Percentiles rank a stretch among this genome's conserved stretches.
These are phyloP conservation scores for Forbesichthys agassizii DNA, from an alignment of 2,113 vertebrate species.

Conservation along the genomic window DNA sequence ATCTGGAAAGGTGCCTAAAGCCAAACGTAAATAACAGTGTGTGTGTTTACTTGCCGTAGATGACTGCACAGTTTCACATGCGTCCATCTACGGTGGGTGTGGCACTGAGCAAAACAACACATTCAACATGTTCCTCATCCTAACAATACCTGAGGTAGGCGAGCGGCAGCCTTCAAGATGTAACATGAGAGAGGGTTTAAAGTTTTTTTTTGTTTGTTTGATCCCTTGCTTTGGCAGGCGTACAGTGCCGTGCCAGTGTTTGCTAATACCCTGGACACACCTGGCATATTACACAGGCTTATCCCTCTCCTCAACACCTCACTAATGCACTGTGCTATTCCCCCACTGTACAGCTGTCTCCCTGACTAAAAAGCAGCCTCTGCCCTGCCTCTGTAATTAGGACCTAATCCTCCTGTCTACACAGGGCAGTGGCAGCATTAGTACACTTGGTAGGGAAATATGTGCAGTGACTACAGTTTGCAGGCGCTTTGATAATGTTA, in stretches of 20 bases:
- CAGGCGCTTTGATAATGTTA: constrained; percentile 29
- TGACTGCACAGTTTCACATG: not conserved
- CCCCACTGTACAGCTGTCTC: constrained; percentile 31
- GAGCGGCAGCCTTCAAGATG: constrained; percentile 26
- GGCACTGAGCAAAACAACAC: constrained; percentile 7
- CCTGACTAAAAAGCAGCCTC: constrained; percentile 32
- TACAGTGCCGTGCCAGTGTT: constrained; percentile 46
- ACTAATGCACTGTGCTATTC: constrained; percentile 36
- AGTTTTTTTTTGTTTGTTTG: constrained; percentile 38
- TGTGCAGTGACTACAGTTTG: constrained; percentile 29
- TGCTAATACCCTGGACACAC: constrained; percentile 55
- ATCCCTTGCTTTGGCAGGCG: constrained; percentile 56
- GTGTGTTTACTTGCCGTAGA: not conserved
- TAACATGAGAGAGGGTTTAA: constrained; percentile 39
- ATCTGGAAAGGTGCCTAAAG: not conserved
- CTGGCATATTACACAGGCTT: constrained; percentile 65
- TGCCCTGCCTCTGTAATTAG: constrained; percentile 54
- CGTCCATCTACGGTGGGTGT: not conserved
- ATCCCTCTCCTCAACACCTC: constrained; percentile 63
- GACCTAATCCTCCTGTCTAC: constrained; percentile 58
- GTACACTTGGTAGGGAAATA: constrained; percentile 42
- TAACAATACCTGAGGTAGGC: constrained; percentile 11
- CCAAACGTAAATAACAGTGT: not conserved
- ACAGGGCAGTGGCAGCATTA: constrained; percentile 39
- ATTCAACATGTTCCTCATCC: constrained; percentile 16